Base-by-base conservation (phyloP, 2,797 vertebrate genomes). In the Trematomus bernacchii region DNA sequence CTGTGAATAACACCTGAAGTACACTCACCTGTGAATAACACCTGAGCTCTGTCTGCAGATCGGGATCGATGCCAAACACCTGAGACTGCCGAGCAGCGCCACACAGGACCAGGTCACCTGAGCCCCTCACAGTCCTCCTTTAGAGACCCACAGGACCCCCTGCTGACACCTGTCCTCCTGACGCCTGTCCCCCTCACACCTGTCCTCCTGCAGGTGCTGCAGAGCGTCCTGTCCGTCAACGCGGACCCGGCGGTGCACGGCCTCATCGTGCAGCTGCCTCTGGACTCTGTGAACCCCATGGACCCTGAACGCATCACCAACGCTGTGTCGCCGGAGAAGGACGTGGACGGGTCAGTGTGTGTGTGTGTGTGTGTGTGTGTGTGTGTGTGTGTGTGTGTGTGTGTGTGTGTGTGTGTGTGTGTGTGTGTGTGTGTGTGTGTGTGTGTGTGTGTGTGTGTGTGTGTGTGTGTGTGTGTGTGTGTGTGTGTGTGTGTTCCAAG, bases 281-380 rank as follows among this genome's bases (percentile, higher is more conserved):
- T 99, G 55, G 97, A 99, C 89, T 96, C 97, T 0, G 66, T 96
- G 33, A 92, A 95, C 64, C 80, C 79, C 67, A 96, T 99, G 42
- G 94, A 96, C 88, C 95, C 94, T 0, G 96, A 98, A 62, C 93
- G 93, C 61, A 85, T 99, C 83, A 95, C 97, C 72, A 96, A 98
- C 60, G 90, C 96, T 0, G 96, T 99, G 15, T 84, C 92, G 2
- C 97, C 97, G 0, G 94, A 96, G 58, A 99, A 99, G 86, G 98
- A 99, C 0, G 97, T 99, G 61, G 98, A 99, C 65, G 98, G 98
- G 97, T 98, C 82, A n/a, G n/a, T n/a, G n/a, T n/a, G n/a, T n/a
- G n/a, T n/a, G n/a, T n/a, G n/a, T n/a, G n/a, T n/a, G n/a, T n/a
- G n/a, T n/a, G n/a, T n/a, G n/a, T n/a, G n/a, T n/a, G n/a, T n/a